phyloP scores from a whole-genome alignment of 1,140 invertebrate genomes.

The Zeugodacus cucurbitae region DNA sequence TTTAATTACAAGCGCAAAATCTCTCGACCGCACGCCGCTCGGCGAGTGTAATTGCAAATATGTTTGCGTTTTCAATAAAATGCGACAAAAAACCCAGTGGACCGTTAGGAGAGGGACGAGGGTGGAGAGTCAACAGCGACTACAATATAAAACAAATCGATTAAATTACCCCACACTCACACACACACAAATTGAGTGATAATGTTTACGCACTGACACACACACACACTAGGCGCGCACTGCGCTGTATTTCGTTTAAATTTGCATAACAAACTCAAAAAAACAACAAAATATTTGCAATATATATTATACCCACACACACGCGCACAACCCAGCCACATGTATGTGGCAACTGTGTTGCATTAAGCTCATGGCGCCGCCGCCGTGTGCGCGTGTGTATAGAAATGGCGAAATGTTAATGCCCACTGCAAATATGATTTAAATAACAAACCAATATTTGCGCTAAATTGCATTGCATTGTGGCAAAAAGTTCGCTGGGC shows the following conservation, averaged over 20 bases:
- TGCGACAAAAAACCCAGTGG: background rate
- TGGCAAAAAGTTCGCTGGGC: background rate
- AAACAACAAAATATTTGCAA: background rate
- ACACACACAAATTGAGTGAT: background rate
- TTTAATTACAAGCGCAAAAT: background rate
- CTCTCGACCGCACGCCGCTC: background rate
- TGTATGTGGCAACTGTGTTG: too few relatives aligned
- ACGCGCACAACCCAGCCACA: too few relatives aligned
- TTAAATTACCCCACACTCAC: background rate
- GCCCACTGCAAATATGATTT: slow-evolving; percentile 23
- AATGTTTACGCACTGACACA: background rate
- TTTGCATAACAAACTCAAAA: background rate
- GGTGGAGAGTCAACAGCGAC: background rate
- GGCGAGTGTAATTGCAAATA: background rate
- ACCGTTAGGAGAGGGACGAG: too few relatives aligned
- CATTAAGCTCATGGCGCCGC: background rate
- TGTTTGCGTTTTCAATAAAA: background rate
- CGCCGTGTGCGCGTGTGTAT: background rate
- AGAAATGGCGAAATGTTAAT: background rate
- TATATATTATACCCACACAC: too few relatives aligned
- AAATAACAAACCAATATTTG: slow-evolving; percentile 33
- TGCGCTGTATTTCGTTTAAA: background rate
- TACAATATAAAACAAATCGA: background rate
- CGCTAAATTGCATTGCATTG: slow-evolving; percentile 3
- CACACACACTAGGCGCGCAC: background rate